Conservation (phyloP, 2,113 vertebrate species). For the Montifringilla adamsi region DNA sequence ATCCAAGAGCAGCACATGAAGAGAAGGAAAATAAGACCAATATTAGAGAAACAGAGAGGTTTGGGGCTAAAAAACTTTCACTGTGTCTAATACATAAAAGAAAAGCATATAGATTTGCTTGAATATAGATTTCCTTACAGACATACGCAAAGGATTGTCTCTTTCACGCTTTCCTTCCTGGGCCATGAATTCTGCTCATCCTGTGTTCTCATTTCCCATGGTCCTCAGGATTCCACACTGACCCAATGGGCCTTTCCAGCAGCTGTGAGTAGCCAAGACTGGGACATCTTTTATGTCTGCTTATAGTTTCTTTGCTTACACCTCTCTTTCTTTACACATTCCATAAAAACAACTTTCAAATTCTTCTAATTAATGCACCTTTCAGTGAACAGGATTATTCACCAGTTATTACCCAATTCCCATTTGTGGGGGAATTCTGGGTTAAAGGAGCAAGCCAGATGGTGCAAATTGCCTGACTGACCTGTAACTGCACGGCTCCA, state of each 20-base stretch:
- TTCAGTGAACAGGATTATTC: neutral
- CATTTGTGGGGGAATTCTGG: neutral
- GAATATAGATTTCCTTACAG: neutral
- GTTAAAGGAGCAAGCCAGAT: neutral
- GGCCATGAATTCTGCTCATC: neutral
- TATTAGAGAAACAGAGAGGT: neutral
- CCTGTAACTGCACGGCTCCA: rapidly evolving
- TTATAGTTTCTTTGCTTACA: neutral
- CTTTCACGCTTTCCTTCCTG: neutral
- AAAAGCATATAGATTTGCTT: neutral
- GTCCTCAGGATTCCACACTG: neutral
- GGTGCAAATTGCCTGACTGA: neutral
- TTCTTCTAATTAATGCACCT: neutral
- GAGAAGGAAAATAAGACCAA: neutral
- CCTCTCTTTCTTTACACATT: neutral
- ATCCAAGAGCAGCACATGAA: neutral
- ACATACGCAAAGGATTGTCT: neutral
- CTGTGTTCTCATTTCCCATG: neutral
- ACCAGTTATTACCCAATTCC: neutral
- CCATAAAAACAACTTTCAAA: neutral
- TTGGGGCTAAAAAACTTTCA: neutral
- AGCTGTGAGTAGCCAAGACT: neutral
- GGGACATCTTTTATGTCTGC: neutral
- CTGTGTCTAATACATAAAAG: neutral
- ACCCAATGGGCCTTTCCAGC: neutral